Evolutionary conservation across 2,113 vertebrate genomes (phyloP).

Genomic region (Tympanuchus pallidicinctus): DNA sequence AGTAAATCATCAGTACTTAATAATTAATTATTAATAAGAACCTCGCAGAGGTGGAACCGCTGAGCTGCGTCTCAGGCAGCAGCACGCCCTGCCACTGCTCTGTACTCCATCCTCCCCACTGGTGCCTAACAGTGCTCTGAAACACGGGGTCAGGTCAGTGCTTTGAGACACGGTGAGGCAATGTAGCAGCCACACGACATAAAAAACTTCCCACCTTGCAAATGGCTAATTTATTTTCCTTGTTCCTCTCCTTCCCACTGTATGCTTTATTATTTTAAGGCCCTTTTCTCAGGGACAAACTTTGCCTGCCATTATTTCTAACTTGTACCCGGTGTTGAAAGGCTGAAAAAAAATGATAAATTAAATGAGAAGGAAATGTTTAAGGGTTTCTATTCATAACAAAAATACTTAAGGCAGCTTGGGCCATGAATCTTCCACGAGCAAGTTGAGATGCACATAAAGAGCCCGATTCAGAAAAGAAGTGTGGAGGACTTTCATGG

Average conservation of each 20-base stretch:
- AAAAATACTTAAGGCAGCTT: constrained; percentile 51
- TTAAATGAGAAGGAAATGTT: constrained; percentile 72
- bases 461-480: constrained; percentile 58
- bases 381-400: constrained; percentile 72
- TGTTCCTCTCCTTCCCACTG: not conserved
- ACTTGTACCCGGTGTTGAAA: constrained; percentile 57
- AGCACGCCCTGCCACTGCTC: not conserved
- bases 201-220: not conserved
- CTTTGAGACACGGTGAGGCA: not conserved
- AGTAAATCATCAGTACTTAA: not conserved
- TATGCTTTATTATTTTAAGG: constrained; percentile 35
- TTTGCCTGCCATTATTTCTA: constrained; percentile 12
- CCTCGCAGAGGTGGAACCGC: not conserved
- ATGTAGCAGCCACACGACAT: not conserved
- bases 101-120: not conserved
- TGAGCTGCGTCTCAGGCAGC: not conserved
- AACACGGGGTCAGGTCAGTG: not conserved
- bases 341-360: constrained; percentile 47
- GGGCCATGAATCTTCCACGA: constrained; percentile 56
- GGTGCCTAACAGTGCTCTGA: fast-evolving
- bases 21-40: not conserved
- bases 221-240: not conserved
- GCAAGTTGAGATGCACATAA: constrained; percentile 36
- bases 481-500: not conserved
- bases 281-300: constrained; percentile 34